Base-by-base conservation (phyloP, 2,797 vertebrate genomes). In the Sphenopsis melanotis region DNA sequence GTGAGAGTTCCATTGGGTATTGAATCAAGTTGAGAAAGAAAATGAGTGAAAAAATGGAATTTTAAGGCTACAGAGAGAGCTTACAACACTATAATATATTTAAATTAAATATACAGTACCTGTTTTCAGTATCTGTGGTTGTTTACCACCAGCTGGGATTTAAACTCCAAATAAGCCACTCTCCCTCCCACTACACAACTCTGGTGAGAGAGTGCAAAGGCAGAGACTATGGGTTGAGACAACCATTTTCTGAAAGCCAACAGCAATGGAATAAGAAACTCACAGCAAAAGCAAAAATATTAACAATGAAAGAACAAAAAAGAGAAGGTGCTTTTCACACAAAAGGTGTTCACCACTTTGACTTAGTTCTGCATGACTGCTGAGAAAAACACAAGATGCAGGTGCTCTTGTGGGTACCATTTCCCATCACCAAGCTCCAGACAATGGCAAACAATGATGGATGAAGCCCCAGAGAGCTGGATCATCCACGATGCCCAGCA, bases 401-500 rank as follows among this genome's bases (percentile, higher is more conserved):
- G 46, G 10, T 14, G 29, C 16, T 85, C 47, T 39, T 53, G 20
- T 53, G 29, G n/a, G 13, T 4, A 24, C 24, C 0, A 0, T 10
- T 69, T 69, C 39, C 24, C 2, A 4, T 24, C 15, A 29, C 34
- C n/a, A n/a, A 46, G 23, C 20, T 39, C 16, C 39, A 47, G 50
- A 74, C 30, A 29, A 14, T 13, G 46, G 20, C 27, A 27, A 60
- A 9, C 15, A 52, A 2, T 0, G 20, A 52, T 34, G n/a, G 16
- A 16, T 0, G 0, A 52, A 60, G 46, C 29, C 15, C 19, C 29
- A n/a, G 10, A 14, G 39, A 39, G 15, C 29, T 46, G 46, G 9
- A 29, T 39, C n/a, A 39, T 10, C n/a, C 55, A 21, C 0, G 0
- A 3, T 13, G 29, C 39, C 29, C 0, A 0, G 29, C 0, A 0